phyloP scores from a whole-genome alignment of 2,888 invertebrate genomes.

The Stenichneumon culpator region DNA sequence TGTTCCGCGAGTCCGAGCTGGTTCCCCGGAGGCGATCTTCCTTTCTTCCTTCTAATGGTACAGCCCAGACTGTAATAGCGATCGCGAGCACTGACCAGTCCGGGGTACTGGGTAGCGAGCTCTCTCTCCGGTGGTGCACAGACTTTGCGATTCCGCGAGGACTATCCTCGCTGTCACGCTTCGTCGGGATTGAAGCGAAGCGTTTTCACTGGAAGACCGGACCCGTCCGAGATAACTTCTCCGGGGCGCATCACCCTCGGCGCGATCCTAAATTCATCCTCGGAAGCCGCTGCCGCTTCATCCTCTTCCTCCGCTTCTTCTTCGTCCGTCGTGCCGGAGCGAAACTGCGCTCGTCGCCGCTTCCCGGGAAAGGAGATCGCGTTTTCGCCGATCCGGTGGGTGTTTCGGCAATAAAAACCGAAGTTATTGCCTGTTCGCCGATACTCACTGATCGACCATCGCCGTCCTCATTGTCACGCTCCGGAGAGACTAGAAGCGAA shows the following conservation, averaged over 20 bases:
- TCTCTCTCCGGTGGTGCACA: not conserved
- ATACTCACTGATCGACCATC: not conserved
- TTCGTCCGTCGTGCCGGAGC: conserved; percentile 19
- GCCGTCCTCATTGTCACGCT: not conserved
- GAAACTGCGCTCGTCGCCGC: conserved; percentile 23
- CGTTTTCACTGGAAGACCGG: conserved; percentile 63
- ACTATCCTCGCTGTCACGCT: conserved; percentile 62
- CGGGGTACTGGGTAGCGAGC: not conserved
- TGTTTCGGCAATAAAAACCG: not conserved
- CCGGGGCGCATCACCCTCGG: conserved; percentile 23
- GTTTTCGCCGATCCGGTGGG: not conserved
- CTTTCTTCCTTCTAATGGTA: conserved; percentile 23
- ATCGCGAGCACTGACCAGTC: not conserved
- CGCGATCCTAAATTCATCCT: conserved; percentile 56
- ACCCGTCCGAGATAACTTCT: conserved; percentile 43
- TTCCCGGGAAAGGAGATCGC: conserved; percentile 8
- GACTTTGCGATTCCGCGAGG: conserved; percentile 34
- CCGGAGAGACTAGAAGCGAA: not conserved
- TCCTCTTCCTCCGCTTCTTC: conserved; percentile 6
- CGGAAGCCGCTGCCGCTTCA: conserved; percentile 23
- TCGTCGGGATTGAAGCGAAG: conserved; percentile 62
- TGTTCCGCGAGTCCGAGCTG: conserved; percentile 59
- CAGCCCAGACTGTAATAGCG: conserved; percentile 31
- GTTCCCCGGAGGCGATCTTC: conserved; percentile 31
- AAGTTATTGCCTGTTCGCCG: not conserved